Evolutionary conservation across 2,797 vertebrate genomes (phyloP).

Genomic region (Amniataba percoides): DNA sequence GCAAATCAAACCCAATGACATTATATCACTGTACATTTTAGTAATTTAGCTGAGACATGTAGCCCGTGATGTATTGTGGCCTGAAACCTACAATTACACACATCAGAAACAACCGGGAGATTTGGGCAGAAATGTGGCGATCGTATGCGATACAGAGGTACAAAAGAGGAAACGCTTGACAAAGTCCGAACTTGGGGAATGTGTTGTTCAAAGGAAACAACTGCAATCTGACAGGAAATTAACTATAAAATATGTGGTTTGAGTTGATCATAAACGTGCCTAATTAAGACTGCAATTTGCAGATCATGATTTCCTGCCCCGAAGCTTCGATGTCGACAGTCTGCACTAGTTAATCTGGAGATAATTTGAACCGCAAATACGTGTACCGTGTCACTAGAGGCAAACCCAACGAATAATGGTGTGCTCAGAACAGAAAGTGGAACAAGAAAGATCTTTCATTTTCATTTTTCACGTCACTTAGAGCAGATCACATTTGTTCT

Average conservation of each 20-base stretch:
- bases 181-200: slow-evolving; percentile 1
- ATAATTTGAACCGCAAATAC: slow-evolving; percentile 36
- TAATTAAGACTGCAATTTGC: slow-evolving; percentile 59
- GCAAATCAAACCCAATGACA: neutral
- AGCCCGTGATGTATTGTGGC: neutral
- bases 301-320: slow-evolving; percentile 63
- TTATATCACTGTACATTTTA: neutral
- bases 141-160: neutral
- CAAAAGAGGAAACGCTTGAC: neutral
- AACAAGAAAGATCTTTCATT: slow-evolving; percentile 3
- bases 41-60: neutral
- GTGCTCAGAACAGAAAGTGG: slow-evolving; percentile 18
- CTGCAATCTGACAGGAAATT: slow-evolving; percentile 31
- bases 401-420: slow-evolving; percentile 30
- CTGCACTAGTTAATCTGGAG: slow-evolving; percentile 34
- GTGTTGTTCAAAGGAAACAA: slow-evolving; percentile 15
- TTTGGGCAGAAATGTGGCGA: neutral
- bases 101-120: neutral
- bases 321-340: slow-evolving; percentile 39
- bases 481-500: neutral
- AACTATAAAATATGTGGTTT: slow-evolving; percentile 39
- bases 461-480: slow-evolving; percentile 10
- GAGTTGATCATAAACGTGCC: slow-evolving; percentile 50
- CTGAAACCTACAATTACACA: neutral
- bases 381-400: slow-evolving; percentile 16